Conservation (phyloP, 2,888 invertebrate genomes). For the Smittia sp. region DNA sequence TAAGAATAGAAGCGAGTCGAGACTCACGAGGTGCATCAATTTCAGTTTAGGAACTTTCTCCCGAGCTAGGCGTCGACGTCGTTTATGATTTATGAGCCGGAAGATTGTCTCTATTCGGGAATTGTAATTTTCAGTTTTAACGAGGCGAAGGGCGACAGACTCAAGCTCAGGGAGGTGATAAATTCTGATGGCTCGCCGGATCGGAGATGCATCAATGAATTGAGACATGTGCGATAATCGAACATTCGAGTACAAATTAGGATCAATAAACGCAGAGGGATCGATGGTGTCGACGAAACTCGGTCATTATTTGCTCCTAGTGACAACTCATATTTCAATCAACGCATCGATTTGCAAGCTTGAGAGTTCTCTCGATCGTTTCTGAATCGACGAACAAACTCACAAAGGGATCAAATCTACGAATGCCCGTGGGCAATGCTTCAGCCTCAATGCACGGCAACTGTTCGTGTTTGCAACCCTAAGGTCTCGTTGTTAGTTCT, state of each 20-base stretch:
- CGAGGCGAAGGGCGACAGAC: background rate
- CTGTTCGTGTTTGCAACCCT: background rate
- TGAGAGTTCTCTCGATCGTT: no score
- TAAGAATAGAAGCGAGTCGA: background rate
- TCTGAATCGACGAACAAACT: background rate
- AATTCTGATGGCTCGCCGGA: background rate
- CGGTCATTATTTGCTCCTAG: background rate
- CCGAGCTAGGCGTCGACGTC: no score
- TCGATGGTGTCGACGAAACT: background rate
- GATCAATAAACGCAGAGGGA: background rate
- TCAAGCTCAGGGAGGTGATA: background rate
- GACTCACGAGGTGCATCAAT: no score
- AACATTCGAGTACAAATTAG: background rate
- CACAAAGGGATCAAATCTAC: background rate
- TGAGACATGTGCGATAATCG: background rate
- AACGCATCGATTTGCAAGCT: background rate
- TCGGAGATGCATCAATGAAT: background rate
- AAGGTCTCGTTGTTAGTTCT: background rate
- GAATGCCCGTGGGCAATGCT: background rate
- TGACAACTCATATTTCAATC: background rate
- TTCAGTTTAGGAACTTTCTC: background rate
- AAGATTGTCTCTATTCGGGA: background rate
- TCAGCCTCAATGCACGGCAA: background rate
- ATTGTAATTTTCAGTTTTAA: background rate
- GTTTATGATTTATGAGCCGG: background rate